Conservation (phyloP, 2,797 vertebrate species). For the Sebastes itinus region DNA sequence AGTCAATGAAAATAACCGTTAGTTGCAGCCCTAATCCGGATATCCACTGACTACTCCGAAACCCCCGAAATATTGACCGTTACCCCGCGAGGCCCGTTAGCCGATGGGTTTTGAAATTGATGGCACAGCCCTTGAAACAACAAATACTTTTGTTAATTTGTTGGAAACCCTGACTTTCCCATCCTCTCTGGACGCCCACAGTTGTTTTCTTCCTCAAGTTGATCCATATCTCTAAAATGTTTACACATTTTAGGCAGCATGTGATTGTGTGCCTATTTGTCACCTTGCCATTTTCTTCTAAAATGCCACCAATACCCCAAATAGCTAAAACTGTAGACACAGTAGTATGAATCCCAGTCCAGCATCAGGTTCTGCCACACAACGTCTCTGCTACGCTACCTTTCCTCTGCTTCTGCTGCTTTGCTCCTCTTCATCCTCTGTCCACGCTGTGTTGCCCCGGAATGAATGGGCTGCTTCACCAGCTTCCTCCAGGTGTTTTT, state of each 20-base stretch:
- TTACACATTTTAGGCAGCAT: background rate
- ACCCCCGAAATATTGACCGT: no score
- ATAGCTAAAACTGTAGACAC: background rate
- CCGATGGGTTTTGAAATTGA: no score
- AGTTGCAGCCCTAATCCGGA: no score
- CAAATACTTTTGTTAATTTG: background rate
- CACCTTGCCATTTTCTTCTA: background rate
- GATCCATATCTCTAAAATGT: background rate
- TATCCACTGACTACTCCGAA: no score
- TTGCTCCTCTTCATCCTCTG: constrained; percentile 39
- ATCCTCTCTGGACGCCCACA: background rate
- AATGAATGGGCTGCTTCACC: constrained; percentile 45
- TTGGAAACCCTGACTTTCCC: background rate
- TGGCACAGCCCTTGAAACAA: background rate
- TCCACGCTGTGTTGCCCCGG: constrained; percentile 47
- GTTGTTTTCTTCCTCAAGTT: background rate
- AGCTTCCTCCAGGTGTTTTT: constrained; percentile 37
- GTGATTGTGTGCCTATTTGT: background rate
- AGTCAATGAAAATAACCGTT: no score
- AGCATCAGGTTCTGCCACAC: constrained; percentile 62
- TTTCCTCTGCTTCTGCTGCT: constrained; percentile 61
- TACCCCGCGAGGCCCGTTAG: no score
- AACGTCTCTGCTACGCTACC: constrained; percentile 7
- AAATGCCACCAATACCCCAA: background rate
- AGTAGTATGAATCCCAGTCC: background rate